phyloP scores from a whole-genome alignment of 2,113 vertebrate species.

The Eubucco bourcierii region DNA sequence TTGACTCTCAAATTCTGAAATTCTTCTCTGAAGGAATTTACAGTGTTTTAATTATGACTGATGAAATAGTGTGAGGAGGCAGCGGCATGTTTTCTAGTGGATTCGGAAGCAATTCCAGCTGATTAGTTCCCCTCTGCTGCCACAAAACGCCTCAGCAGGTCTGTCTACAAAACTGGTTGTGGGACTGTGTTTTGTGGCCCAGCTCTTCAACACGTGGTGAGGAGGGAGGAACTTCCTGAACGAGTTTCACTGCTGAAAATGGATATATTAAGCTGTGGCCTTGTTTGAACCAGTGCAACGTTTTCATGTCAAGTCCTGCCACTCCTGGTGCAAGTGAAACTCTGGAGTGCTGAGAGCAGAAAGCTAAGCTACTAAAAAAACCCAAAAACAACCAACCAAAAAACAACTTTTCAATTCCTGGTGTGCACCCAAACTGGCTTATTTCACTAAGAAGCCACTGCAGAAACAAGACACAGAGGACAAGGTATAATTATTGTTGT shows the following conservation, averaged over 20 bases:
- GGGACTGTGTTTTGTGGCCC: not conserved
- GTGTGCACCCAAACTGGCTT: not conserved
- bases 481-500: not conserved
- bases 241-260: not conserved
- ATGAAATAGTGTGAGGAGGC: not conserved
- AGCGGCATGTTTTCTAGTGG: not conserved
- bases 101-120: not conserved
- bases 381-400: too few species aligned
- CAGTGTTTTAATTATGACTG: not conserved
- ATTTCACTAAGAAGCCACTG: not conserved
- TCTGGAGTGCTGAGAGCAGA: not conserved
- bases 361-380: not conserved
- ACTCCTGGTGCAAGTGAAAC: not conserved
- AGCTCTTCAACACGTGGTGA: not conserved
- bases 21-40: not conserved
- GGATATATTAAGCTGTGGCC: not conserved
- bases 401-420: not conserved
- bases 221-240: slow-evolving; percentile 1
- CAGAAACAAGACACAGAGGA: not conserved
- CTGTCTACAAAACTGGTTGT: not conserved
- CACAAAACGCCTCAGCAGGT: not conserved
- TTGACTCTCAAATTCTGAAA: not conserved
- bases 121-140: not conserved
- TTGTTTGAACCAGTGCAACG: not conserved
- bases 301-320: not conserved